phyloP scores from a whole-genome alignment of 1,140 invertebrate species.

The Calephelis virginiensis region DNA sequence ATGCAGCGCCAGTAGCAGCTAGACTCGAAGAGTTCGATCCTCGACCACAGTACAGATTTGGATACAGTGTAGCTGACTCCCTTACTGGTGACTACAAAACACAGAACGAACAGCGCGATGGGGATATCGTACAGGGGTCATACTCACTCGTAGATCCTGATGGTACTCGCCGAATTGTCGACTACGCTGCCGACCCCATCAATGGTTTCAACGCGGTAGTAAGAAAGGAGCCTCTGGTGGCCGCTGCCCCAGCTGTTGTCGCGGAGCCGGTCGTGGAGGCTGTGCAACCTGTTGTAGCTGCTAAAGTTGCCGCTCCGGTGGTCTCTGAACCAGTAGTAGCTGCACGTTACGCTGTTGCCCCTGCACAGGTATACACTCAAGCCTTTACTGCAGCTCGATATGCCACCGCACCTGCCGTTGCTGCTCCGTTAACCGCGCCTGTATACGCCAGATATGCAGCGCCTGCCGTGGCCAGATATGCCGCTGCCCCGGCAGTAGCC shows the following conservation, averaged over 20 bases:
- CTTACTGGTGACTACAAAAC: slow-evolving; percentile 82
- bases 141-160: slow-evolving; percentile 81
- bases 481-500: slow-evolving; percentile 30
- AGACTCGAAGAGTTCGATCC: slow-evolving; percentile 80
- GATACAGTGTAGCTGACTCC: slow-evolving; percentile 81
- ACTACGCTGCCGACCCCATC: slow-evolving; percentile 79
- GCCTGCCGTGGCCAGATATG: slow-evolving; percentile 16
- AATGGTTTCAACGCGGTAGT: slow-evolving; percentile 82
- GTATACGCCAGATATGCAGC: slow-evolving; percentile 27
- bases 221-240: slow-evolving; percentile 64
- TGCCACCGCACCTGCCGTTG: slow-evolving; percentile 26
- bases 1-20: slow-evolving; percentile 56
- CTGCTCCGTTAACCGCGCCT: slow-evolving; percentile 29
- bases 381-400: slow-evolving; percentile 24
- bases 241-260: slow-evolving; percentile 56
- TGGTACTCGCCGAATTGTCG: slow-evolving; percentile 78
- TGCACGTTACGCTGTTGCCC: slow-evolving; percentile 33
- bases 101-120: slow-evolving; percentile 80
- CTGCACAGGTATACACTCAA: slow-evolving; percentile 26
- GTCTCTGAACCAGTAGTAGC: slow-evolving; percentile 33
- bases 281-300: slow-evolving; percentile 35
- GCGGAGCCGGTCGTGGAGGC: slow-evolving; percentile 51
- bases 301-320: slow-evolving; percentile 32
- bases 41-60: slow-evolving; percentile 80
- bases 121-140: slow-evolving; percentile 80